Evolutionary conservation across 2,113 vertebrate genomes (phyloP).

Genomic region (Caretta caretta): DNA sequence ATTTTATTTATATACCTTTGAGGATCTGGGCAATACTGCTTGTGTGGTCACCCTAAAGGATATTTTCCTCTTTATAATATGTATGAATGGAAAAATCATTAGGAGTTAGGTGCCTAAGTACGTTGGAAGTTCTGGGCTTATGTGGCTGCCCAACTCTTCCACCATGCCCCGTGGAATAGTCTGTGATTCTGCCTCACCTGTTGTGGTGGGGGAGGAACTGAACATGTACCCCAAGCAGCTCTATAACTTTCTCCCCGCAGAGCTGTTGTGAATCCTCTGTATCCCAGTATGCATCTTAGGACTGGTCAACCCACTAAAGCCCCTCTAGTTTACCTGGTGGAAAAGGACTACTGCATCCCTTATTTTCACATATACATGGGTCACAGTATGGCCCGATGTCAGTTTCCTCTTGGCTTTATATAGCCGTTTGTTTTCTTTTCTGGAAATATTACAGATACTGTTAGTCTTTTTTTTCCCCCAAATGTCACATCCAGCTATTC

Average conservation of each 20-base stretch:
- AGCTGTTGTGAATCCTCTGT: neutral
- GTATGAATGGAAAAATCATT: neutral
- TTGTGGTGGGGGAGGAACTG: neutral
- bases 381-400: neutral
- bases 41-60: neutral
- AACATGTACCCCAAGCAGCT: neutral
- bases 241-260: neutral
- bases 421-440: neutral
- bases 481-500: neutral
- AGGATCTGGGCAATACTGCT: neutral
- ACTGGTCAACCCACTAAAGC: neutral
- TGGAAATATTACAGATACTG: neutral
- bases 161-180: neutral
- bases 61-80: neutral
- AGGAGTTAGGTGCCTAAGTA: neutral
- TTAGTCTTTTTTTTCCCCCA: neutral
- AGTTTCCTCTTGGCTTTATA: neutral
- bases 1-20: neutral
- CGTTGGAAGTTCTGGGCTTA: neutral
- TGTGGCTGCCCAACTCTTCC: neutral
- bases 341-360: neutral
- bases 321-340: neutral
- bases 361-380: neutral
- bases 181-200: neutral
- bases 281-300: neutral